phyloP scores from a whole-genome alignment of 2,888 invertebrate species.

The Chymomyza caudatula region DNA sequence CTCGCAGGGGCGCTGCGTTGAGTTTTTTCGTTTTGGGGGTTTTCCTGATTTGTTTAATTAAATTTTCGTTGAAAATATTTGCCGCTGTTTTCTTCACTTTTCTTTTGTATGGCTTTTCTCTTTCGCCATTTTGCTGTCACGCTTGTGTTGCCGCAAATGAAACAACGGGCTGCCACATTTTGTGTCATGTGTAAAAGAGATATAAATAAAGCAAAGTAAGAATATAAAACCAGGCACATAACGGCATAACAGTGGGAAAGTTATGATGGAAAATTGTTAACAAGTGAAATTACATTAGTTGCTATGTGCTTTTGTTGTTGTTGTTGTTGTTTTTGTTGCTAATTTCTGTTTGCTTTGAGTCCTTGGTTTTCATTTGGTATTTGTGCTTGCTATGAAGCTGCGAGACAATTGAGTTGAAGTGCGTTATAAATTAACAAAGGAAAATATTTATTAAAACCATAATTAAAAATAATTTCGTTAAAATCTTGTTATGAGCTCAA shows the following conservation, averaged over 20 bases:
- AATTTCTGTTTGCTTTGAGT: conserved; percentile 14
- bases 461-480: conserved; percentile 68
- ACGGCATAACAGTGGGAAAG: too few species aligned
- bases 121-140: neutral
- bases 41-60: neutral
- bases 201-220: neutral
- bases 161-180: neutral
- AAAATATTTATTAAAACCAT: conserved; percentile 53
- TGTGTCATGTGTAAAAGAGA: neutral
- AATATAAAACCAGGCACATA: neutral
- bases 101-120: conserved; percentile 23
- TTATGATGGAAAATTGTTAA: neutral
- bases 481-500: conserved; percentile 39
- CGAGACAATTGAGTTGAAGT: neutral
- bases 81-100: conserved; percentile 22
- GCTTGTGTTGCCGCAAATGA: conserved; percentile 6
- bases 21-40: neutral
- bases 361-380: conserved; percentile 6
- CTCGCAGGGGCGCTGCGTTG: neutral
- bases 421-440: conserved; percentile 39
- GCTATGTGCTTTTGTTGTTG: neutral
- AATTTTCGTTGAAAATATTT: conserved; percentile 8
- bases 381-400: conserved; percentile 9
- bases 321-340: conserved; percentile 39
- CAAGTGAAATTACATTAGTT: neutral